Percentiles rank a stretch among this genome's conserved stretches.
These are phyloP conservation scores for Hyperoodon ampullatus DNA, from an alignment of 2,113 vertebrate species.

Conservation along the genomic window DNA sequence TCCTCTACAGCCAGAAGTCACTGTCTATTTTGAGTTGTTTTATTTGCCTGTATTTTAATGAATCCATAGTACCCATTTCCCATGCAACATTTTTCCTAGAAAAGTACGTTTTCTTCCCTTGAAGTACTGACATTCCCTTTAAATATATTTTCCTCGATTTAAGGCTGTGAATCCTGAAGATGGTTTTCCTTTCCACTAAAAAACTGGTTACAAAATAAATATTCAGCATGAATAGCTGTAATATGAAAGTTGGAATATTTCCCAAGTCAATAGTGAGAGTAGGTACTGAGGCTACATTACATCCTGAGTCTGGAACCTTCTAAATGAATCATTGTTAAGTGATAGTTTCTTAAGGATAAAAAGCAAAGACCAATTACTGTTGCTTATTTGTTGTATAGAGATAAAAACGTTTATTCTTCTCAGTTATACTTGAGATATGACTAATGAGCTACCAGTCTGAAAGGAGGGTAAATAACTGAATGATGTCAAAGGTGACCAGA, in stretches of 20 bases:
- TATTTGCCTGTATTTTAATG: background rate
- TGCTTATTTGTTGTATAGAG: background rate
- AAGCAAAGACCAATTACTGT: background rate
- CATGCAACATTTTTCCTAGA: background rate
- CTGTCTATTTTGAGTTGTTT: background rate
- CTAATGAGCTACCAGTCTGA: background rate
- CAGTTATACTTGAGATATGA: background rate
- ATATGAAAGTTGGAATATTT: background rate
- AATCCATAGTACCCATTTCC: background rate
- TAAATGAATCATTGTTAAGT: slow-evolving; percentile 1
- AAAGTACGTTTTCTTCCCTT: background rate
- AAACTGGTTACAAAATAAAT: slow-evolving; percentile 19
- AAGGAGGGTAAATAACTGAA: background rate
- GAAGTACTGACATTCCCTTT: background rate
- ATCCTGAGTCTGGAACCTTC: slow-evolving; percentile 20
- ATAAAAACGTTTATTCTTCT: background rate
- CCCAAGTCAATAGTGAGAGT: background rate
- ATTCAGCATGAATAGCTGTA: background rate
- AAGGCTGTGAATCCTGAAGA: background rate
- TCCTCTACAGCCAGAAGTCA: background rate
- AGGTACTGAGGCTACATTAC: background rate
- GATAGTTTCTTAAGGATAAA: background rate
- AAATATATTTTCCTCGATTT: slow-evolving; percentile 4
- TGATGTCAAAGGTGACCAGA: background rate
- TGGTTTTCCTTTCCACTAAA: background rate